Evolutionary conservation across 2,797 vertebrate genomes (phyloP), one percentile per base, ranked within the genome.

Genomic region (Pitangus sulphuratus): DNA sequence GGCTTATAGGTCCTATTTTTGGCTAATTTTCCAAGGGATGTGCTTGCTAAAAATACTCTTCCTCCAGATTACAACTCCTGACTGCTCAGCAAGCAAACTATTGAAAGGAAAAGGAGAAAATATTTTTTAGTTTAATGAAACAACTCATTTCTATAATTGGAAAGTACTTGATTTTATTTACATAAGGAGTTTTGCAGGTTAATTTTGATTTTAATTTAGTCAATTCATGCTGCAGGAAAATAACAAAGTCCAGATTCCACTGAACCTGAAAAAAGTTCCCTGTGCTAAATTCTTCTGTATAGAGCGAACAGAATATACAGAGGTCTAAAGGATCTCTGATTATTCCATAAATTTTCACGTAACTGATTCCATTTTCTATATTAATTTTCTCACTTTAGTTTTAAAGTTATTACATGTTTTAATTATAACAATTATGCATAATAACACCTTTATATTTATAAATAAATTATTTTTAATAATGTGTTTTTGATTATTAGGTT

Each of bases 11-110:
- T 87, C 78, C 87, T 94, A 89, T 95, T 94, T 95, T 91, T 95
- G 90, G 75, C 54, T 44, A 28, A 42, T 94, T 94, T 92, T 94
- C 87, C 89, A 72, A 65, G 89, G 78, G 58, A 51, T 86, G 35
- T 72, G 19, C 78, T 89, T 91, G 50, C 84, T 94, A 95, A 94
- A 96, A 96, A 89, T 91, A 94, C 24, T 80, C 24, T 84, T 39
- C 65, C 87, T 88, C 39, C 54, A 76, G 37, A 57, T 91, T 71
- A 69, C 80, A 91, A 54, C 48, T 87, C 44, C 31, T 13, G 2
- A 16, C 65, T 47, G 44, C 20, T 14, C 31, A 54, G 47, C 30
- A 89, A 61, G 11, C 11, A 66, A 91, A 51, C 51, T 83, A 2
- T 51, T 85, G 64, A 58, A 76, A 78, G 30, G 31, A 92, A 89